Conservation (phyloP, 2,888 invertebrate species). For the Acanthopleura granulata region DNA sequence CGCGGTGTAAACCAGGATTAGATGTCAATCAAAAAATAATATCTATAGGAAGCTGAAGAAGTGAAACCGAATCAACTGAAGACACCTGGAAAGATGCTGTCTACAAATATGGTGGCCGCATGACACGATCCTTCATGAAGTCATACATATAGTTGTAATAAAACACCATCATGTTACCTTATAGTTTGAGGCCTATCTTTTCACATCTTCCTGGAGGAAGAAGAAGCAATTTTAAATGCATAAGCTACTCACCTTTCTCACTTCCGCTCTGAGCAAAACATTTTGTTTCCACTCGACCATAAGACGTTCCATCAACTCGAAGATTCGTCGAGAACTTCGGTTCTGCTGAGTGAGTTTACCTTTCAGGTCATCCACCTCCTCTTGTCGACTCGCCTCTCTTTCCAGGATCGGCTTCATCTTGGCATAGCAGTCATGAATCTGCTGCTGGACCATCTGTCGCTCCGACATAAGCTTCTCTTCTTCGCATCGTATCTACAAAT, state of each 20-base stretch:
- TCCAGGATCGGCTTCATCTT: constrained; percentile 13
- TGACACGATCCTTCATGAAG: too few relatives aligned
- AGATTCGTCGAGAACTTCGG: constrained; percentile 12
- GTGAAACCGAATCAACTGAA: too few relatives aligned
- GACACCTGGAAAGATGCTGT: too few relatives aligned
- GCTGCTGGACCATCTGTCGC: background rate
- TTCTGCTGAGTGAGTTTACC: constrained; percentile 1
- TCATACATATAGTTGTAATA: too few relatives aligned
- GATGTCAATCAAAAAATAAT: too few relatives aligned
- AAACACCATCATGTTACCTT: too few relatives aligned
- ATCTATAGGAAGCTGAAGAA: too few relatives aligned
- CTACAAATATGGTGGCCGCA: too few relatives aligned
- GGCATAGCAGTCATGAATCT: constrained; percentile 8
- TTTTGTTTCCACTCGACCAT: constrained; percentile 16
- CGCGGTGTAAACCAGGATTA: too few relatives aligned
- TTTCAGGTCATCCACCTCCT: constrained; percentile 14
- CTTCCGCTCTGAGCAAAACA: constrained; percentile 14
- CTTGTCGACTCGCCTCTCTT: background rate
- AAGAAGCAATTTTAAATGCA: too few relatives aligned
- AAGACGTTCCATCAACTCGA: constrained; percentile 5
- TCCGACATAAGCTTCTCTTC: background rate
- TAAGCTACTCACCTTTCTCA: constrained; percentile 1
- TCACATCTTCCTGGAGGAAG: too few relatives aligned
- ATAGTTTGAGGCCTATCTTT: too few relatives aligned
- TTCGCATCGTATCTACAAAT: background rate